A percentile compares a stretch with the other conserved stretches of the same genome.
These are phyloP conservation scores for Ips nitidus DNA, from an alignment of 1,140 invertebrate species.

Conservation along the genomic window DNA sequence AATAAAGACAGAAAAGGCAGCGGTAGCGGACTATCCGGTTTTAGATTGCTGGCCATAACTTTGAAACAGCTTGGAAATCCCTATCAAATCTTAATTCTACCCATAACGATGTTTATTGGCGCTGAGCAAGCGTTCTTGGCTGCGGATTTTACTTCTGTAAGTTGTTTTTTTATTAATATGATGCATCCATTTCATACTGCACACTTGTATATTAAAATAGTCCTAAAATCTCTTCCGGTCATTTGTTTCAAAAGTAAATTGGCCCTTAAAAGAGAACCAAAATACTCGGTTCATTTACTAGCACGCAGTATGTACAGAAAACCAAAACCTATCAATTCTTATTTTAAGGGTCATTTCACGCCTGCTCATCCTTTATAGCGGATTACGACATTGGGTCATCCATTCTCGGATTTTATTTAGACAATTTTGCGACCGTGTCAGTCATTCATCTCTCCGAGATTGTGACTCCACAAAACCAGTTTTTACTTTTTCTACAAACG, in stretches of 20 bases:
- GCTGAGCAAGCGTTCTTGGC: constrained; percentile 91
- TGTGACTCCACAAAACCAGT: neutral
- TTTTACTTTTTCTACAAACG: neutral
- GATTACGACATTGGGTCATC: constrained; percentile 3
- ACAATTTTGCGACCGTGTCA: constrained; percentile 3
- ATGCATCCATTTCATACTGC: neutral
- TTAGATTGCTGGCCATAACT: constrained; percentile 75
- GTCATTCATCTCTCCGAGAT: constrained; percentile 3
- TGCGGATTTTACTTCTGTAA: constrained; percentile 86
- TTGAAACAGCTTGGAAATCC: constrained; percentile 73
- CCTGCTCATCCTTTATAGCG: constrained; percentile 8
- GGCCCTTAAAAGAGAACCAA: too few relatives aligned
- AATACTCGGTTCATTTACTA: too few relatives aligned
- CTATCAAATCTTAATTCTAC: constrained; percentile 82
- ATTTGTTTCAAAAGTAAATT: too few relatives aligned
- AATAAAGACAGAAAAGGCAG: constrained; percentile 53
- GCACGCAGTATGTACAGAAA: neutral
- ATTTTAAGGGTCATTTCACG: constrained; percentile 10
- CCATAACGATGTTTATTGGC: constrained; percentile 92
- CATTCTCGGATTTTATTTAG: constrained; percentile 13
- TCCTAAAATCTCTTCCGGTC: too few relatives aligned
- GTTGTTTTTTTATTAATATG: constrained; percentile 37
- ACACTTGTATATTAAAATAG: neutral
- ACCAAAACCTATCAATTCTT: constrained; percentile 8
- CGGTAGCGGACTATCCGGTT: constrained; percentile 56